These are phyloP conservation scores for Tetramorium bicarinatum DNA, from an alignment of 2,888 invertebrate species.

Conservation along the genomic window DNA sequence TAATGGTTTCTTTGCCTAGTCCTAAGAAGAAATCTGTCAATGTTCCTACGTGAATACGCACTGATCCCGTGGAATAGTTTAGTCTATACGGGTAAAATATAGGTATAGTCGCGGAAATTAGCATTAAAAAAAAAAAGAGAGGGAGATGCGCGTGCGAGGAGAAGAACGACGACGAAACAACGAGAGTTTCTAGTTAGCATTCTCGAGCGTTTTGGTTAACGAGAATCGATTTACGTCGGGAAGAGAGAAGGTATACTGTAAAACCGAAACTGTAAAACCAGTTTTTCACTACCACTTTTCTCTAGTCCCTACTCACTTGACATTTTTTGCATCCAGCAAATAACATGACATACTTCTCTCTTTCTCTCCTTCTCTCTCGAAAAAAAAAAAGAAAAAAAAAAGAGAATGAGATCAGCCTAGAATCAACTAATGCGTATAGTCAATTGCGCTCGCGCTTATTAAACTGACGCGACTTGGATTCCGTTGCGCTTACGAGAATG, in stretches of 20 bases:
- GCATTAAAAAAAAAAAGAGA: constrained; percentile 38
- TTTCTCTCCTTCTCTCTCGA: constrained; percentile 44
- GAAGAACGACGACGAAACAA: constrained; percentile 26
- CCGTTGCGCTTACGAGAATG: constrained; percentile 38
- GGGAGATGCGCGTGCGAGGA: constrained; percentile 18
- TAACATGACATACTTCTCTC: constrained; percentile 72
- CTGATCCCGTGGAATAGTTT: constrained; percentile 53
- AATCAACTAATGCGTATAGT: constrained; percentile 4
- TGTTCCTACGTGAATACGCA: constrained; percentile 76
- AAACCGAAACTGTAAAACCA: constrained; percentile 8
- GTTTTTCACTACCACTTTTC: constrained; percentile 43
- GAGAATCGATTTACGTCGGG: constrained; percentile 34
- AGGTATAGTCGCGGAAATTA: constrained; percentile 55
- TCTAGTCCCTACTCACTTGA: constrained; percentile 62
- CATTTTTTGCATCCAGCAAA: constrained; percentile 70
- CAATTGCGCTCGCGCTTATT: constrained; percentile 13
- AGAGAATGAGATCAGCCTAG: not conserved
- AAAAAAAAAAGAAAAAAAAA: constrained; percentile 21
- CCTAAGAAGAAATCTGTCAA: constrained; percentile 63
- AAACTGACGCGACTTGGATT: constrained; percentile 8
- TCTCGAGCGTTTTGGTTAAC: constrained; percentile 45
- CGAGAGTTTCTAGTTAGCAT: constrained; percentile 18
- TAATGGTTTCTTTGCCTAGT: constrained; percentile 45
- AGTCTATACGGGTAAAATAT: constrained; percentile 51
- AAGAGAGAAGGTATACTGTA: constrained; percentile 39